Percentiles rank a stretch among this genome's conserved stretches.
Evolutionary conservation across 2,888 invertebrate genomes (phyloP).

Genomic region (Muscina levida): DNA sequence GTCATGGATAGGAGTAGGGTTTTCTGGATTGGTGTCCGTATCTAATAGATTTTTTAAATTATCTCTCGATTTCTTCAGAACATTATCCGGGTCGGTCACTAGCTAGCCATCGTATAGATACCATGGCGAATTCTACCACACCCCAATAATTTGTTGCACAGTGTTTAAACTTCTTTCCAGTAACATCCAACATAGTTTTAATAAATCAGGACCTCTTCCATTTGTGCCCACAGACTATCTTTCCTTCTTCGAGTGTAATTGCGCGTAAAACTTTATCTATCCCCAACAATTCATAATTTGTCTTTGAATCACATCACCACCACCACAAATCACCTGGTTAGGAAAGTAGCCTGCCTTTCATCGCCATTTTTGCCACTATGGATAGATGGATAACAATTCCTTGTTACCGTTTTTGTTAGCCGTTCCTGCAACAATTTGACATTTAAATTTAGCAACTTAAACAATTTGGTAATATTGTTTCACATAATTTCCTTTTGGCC

Average conservation of each 20-base stretch:
- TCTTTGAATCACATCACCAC: slow-evolving; percentile 1
- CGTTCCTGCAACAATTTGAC: slow-evolving; percentile 50
- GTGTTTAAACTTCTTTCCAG: too few relatives aligned
- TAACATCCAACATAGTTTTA: too few relatives aligned
- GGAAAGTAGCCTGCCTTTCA: neutral
- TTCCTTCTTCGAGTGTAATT: slow-evolving; percentile 18
- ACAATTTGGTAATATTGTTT: slow-evolving; percentile 51
- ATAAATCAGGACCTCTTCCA: too few relatives aligned
- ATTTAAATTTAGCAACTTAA: slow-evolving; percentile 26
- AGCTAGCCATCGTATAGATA: too few relatives aligned
- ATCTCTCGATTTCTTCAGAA: too few relatives aligned
- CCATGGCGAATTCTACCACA: too few relatives aligned
- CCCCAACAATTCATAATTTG: slow-evolving; percentile 21
- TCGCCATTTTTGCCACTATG: neutral
- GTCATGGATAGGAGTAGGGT: too few relatives aligned
- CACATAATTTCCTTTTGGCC: slow-evolving; percentile 41
- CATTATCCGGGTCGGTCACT: too few relatives aligned
- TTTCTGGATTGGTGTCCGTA: too few relatives aligned
- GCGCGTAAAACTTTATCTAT: slow-evolving; percentile 8
- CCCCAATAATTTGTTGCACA: too few relatives aligned
- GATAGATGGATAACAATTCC: slow-evolving; percentile 15
- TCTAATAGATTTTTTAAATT: too few relatives aligned
- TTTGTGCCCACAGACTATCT: too few relatives aligned
- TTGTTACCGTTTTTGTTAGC: slow-evolving; percentile 50
- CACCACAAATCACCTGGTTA: slow-evolving; percentile 5